phyloP scores from a whole-genome alignment of 2,113 vertebrate species.

The Agelaius phoeniceus region DNA sequence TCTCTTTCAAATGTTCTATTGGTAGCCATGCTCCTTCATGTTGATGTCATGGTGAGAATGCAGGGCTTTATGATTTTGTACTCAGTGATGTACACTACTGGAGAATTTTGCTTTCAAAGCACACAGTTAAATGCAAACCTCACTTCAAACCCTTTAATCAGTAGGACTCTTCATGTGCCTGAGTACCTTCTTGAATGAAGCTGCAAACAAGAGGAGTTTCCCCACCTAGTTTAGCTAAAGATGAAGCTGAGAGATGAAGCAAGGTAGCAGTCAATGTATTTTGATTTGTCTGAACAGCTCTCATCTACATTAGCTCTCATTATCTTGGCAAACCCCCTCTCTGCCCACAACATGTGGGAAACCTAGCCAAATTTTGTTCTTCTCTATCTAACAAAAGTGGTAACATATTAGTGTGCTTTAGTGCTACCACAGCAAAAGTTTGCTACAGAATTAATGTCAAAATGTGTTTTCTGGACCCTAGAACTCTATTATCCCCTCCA shows the following conservation, averaged over 20 bases:
- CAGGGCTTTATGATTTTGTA: background rate
- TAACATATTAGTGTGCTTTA: background rate
- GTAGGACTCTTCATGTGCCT: background rate
- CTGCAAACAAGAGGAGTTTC: background rate
- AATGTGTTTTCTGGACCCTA: background rate
- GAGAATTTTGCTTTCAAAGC: background rate
- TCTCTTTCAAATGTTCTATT: background rate
- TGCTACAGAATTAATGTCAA: background rate
- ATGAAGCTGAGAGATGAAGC: background rate
- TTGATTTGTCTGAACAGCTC: background rate
- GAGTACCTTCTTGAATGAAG: background rate
- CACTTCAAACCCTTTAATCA: background rate
- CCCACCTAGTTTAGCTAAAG: background rate
- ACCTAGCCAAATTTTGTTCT: background rate
- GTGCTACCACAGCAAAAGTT: background rate
- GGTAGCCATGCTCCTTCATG: accelerated
- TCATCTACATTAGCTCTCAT: background rate
- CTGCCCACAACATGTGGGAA: background rate
- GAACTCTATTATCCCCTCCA: background rate
- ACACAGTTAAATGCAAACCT: background rate
- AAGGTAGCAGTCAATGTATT: background rate
- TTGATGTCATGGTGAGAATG: background rate
- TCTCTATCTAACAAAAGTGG: background rate
- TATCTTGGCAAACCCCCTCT: background rate
- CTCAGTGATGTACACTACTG: background rate